Evolutionary conservation across 2,888 invertebrate species (phyloP).

Genomic region (Leptogaster cylindrica): DNA sequence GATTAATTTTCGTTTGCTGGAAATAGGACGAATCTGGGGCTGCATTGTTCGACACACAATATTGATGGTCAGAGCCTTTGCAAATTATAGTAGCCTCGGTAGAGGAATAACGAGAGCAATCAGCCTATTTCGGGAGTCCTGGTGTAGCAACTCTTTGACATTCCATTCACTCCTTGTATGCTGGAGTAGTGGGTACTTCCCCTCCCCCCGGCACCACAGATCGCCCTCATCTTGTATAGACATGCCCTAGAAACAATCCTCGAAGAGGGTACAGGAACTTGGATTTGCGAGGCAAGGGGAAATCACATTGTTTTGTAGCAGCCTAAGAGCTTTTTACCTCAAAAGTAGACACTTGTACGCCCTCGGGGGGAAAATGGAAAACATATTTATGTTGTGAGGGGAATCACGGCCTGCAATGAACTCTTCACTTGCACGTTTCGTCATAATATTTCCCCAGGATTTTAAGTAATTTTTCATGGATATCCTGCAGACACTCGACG

Average conservation of each 20-base stretch:
- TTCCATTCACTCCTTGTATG: neutral
- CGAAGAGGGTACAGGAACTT: neutral
- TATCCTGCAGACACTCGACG: no score
- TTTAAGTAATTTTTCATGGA: no score
- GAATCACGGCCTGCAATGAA: no score
- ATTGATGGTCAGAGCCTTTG: no score
- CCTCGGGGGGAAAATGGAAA: neutral
- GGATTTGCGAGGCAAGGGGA: neutral
- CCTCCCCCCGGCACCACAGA: conserved; percentile 1
- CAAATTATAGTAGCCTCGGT: no score
- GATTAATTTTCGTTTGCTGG: no score
- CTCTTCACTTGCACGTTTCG: no score
- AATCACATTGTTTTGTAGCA: neutral
- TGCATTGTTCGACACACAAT: no score
- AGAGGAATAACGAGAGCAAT: conserved; percentile 7
- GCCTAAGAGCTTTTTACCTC: conserved; percentile 10
- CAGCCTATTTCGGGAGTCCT: conserved; percentile 13
- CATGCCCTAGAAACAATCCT: neutral
- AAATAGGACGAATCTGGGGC: no score
- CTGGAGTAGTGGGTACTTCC: neutral
- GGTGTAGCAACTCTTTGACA: no score
- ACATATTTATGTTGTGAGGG: no score
- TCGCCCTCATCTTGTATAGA: neutral
- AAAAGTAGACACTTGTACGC: neutral
- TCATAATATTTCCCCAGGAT: no score